Conservation (phyloP, 2,797 vertebrate genomes). For the Amniataba percoides region DNA sequence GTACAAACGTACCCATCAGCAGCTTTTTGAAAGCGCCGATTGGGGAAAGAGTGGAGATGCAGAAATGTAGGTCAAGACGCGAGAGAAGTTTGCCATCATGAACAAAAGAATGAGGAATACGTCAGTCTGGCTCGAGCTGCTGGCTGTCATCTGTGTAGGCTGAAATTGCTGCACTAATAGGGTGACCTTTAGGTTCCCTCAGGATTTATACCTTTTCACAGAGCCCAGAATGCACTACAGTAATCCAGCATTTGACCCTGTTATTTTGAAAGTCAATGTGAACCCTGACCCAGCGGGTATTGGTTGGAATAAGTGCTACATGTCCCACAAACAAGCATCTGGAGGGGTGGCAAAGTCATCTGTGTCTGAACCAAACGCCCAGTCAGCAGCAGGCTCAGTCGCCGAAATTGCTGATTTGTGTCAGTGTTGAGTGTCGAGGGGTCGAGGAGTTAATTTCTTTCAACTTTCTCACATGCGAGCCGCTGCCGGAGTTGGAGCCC, state of each 20-base stretch:
- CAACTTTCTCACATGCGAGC: constrained; percentile 34
- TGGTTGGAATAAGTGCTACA: constrained; percentile 57
- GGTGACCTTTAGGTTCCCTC: constrained; percentile 26
- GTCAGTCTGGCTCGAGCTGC: constrained; percentile 6
- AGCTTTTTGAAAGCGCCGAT: constrained; percentile 25
- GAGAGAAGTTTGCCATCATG: background rate
- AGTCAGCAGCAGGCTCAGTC: constrained; percentile 64
- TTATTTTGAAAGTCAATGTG: constrained; percentile 68
- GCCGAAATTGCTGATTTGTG: constrained; percentile 70
- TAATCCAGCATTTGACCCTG: constrained; percentile 58
- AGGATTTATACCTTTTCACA: constrained; percentile 47
- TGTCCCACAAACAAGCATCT: constrained; percentile 58
- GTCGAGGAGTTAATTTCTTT: constrained; percentile 62
- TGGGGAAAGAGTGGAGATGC: background rate
- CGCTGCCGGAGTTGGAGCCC: constrained; percentile 19
- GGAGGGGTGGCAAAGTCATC: constrained; percentile 62
- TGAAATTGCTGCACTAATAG: constrained; percentile 37
- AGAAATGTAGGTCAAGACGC: constrained; percentile 7
- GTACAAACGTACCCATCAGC: constrained; percentile 19
- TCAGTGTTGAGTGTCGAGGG: constrained; percentile 65
- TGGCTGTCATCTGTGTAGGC: constrained; percentile 10
- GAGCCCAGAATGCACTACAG: constrained; percentile 16
- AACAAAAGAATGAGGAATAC: constrained; percentile 2
- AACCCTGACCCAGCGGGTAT: constrained; percentile 68
- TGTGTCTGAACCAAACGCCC: constrained; percentile 56